phyloP scores from a whole-genome alignment of 2,797 vertebrate species.

The Pagetopsis macropterus region DNA sequence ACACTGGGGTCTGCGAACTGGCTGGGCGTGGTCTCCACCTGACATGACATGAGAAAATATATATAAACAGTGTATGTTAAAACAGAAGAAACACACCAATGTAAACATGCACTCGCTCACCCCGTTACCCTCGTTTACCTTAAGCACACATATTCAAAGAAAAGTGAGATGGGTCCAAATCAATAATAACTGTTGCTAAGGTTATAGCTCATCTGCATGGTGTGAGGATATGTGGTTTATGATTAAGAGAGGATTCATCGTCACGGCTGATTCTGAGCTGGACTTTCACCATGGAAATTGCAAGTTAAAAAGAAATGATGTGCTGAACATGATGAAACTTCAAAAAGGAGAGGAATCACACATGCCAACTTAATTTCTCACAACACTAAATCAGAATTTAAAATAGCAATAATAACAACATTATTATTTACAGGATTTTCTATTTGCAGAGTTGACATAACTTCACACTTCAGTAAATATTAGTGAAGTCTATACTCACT shows the following conservation, averaged over 20 bases:
- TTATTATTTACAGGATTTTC: neutral
- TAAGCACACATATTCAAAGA: conserved; percentile 23
- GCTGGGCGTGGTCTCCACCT: conserved; percentile 91
- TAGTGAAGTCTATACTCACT: neutral
- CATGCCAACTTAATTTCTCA: neutral
- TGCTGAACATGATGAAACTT: neutral
- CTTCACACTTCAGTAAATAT: conserved; percentile 19
- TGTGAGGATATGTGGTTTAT: conserved; percentile 55
- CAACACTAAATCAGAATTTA: neutral
- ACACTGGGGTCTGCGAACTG: conserved; percentile 91
- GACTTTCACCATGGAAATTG: conserved; percentile 61
- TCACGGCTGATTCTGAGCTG: conserved; percentile 21
- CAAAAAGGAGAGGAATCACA: neutral
- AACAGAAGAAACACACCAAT: neutral
- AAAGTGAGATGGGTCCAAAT: conserved; percentile 32
- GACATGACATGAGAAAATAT: neutral
- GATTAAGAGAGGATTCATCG: conserved; percentile 53
- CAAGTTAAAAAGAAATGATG: conserved; percentile 40
- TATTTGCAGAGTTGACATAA: conserved; percentile 13
- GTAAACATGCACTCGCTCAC: conserved; percentile 5
- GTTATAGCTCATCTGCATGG: conserved; percentile 4
- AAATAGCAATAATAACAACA: neutral
- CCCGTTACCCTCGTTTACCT: neutral
- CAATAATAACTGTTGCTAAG: neutral
- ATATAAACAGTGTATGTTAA: conserved; percentile 10